phyloP scores from a whole-genome alignment of 2,888 invertebrate species.

The Lucinisca nassula region DNA sequence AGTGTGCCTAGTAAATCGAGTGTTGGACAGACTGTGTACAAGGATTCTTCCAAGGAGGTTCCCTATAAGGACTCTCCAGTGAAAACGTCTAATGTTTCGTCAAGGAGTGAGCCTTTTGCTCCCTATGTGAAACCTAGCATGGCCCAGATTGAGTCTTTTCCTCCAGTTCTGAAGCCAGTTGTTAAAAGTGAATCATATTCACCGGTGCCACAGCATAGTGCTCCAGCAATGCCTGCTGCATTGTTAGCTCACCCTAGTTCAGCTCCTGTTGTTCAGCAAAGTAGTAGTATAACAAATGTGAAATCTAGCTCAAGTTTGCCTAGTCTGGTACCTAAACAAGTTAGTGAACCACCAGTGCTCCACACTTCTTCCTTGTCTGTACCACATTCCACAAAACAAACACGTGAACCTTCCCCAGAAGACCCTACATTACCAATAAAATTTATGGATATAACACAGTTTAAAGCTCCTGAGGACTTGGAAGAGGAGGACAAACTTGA shows the following conservation, averaged over 20 bases:
- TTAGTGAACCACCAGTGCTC: conserved; percentile 13
- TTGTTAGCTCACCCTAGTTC: neutral
- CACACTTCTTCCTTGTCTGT: conserved; percentile 22
- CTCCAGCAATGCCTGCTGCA: conserved; percentile 3
- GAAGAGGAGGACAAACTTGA: conserved; percentile 53
- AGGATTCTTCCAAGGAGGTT: neutral
- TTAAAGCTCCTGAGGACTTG: conserved; percentile 63
- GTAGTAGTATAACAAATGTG: neutral
- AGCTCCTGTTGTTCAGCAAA: neutral
- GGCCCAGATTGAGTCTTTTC: neutral
- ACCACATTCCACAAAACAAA: neutral
- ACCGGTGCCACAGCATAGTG: neutral
- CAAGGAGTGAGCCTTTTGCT: conserved; percentile 6
- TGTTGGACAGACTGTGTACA: neutral
- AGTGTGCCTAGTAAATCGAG: neutral
- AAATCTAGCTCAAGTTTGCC: conserved; percentile 18
- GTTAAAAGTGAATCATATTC: conserved; percentile 7
- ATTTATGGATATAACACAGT: conserved; percentile 65
- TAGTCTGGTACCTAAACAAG: conserved; percentile 22
- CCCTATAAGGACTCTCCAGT: neutral
- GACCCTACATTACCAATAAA: conserved; percentile 56
- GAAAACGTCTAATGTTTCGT: neutral
- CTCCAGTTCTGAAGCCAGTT: neutral
- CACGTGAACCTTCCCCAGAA: conserved; percentile 41
- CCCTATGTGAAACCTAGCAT: neutral